Base-by-base conservation (phyloP, 2,888 invertebrate genomes). In the Metopia argyrocephala region DNA sequence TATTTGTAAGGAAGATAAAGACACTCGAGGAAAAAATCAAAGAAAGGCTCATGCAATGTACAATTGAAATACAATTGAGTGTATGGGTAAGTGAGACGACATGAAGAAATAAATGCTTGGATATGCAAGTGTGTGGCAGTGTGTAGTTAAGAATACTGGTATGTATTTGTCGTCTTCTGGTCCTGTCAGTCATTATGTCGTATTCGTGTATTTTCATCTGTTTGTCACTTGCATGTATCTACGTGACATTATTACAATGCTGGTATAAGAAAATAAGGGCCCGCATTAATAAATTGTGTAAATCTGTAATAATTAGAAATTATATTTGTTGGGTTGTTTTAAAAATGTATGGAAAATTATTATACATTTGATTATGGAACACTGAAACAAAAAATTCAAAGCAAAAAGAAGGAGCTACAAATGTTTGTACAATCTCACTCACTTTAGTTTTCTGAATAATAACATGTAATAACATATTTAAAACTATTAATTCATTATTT, bases 221-320 rank as follows among this genome's bases (percentile, higher is more conserved):
- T 87, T 87, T 88, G 89, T 89, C 89, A 89, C 85, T 87, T 85
- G 86, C 88, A 88, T 85, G 84, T 87, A 86, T 87, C 86, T 87
- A 88, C 86, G 88, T 87, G 87, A 88, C 87, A 87, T 87, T 87
- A 86, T 85, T 83, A 85, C 83, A 85, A 84, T 82, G 83, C 25
- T 18, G 57, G 9, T 28, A 54, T n/a, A 31, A 20, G 9, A 38
- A 62, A 28, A 4, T 20, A n/a, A 21, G 3, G 64, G 28, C 56
- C 56, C 62, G 50, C 5, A 2, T 59, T 12, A 31, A 38, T 38
- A 38, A 38, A 12, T 38, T 38, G 38, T 38, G 38, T 15, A 38
- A 12, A 12, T 38, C 15, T 12, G 4, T 38, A 15, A 4, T 38
- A 38, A 38, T 38, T 38, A 12, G 15, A 12, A 15, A 38, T 38